These are phyloP conservation scores for Mirza zaza DNA, from an alignment of 2,113 vertebrate genomes.

Conservation along the genomic window DNA sequence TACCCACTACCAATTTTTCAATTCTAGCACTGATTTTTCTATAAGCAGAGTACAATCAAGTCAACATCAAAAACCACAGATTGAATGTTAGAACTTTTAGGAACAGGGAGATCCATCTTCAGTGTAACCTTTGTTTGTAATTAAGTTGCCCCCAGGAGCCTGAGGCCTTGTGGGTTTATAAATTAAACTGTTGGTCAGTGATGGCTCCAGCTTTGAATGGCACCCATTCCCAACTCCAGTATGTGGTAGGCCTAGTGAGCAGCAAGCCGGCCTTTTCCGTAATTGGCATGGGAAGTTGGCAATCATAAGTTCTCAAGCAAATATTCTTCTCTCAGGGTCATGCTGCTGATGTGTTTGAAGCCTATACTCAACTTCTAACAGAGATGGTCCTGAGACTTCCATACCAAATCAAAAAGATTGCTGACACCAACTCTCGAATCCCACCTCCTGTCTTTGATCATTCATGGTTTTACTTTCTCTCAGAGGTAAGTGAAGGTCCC, in stretches of 20 bases:
- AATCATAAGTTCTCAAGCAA: neutral
- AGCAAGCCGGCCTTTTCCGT: neutral
- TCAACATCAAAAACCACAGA: neutral
- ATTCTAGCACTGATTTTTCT: neutral
- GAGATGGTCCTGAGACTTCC: constrained; percentile 98
- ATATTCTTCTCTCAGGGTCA: constrained; percentile 88
- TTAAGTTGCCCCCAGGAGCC: neutral
- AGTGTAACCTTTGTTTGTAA: neutral
- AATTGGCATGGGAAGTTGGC: neutral
- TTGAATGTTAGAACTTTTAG: neutral
- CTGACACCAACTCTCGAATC: constrained; percentile 95
- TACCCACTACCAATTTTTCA: neutral
- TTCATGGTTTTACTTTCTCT: constrained; percentile 98
- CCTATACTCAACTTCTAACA: constrained; percentile 97
- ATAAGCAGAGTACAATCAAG: neutral
- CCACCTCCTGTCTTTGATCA: constrained; percentile 97
- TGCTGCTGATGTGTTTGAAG: constrained; percentile 98
- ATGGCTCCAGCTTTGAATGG: neutral
- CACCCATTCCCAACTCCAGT: accelerated
- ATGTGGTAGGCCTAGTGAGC: accelerated
- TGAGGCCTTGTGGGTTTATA: neutral
- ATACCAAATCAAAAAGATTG: constrained; percentile 99
- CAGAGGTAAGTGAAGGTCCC: constrained; percentile 87
- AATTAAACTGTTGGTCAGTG: neutral
- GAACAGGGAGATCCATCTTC: neutral